Base-by-base conservation (phyloP, 2,888 invertebrate genomes). In the Pollenia griseotomentosa region DNA sequence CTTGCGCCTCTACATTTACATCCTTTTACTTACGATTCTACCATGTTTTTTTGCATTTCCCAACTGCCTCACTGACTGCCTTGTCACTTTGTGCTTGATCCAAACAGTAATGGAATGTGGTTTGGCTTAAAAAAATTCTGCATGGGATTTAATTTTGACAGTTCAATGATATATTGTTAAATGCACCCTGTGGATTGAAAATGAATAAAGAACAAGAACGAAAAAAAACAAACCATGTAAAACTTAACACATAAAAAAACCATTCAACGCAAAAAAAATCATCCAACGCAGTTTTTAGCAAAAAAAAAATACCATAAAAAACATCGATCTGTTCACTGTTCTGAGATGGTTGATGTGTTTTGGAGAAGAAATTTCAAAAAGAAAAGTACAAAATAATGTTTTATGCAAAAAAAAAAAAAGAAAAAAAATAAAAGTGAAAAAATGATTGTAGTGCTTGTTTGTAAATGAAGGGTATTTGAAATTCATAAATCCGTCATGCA, bases 141-240 rank as follows among this genome's bases (percentile, higher is more conserved):
- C 90, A 88, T 84, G 85, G 91, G 92, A 92, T 92, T 92, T 91
- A 91, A 92, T 92, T 92, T 92, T 92, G 92, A 92, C 92, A 92
- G 92, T 91, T 90, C 88, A 91, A 91, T 92, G 92, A 92, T 92
- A 92, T 92, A 92, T 92, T 92, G 92, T 92, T 91, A 92, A 92
- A 91, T 92, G 91, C 92, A 90, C 90, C 85, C 85, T 88, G 86
- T 89, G 88, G 89, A 88, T 89, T 89, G 88, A 78, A 88, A 83
- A 84, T 53, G 68, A 78, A 74, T 5, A 53, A 68, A 77, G 16
- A 55, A 46, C 19, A 51, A 48, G 40, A 61, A 59, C 19, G 14
- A 51, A 63, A 68, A 65, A 78, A 66, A 65, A 61, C 2, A 19
- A 59, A 42, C 68, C 53, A 71, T 61, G 51, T 44, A 61, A 61